These are phyloP conservation scores for Euwallacea similis DNA, from an alignment of 1,140 invertebrate species.

Conservation along the genomic window DNA sequence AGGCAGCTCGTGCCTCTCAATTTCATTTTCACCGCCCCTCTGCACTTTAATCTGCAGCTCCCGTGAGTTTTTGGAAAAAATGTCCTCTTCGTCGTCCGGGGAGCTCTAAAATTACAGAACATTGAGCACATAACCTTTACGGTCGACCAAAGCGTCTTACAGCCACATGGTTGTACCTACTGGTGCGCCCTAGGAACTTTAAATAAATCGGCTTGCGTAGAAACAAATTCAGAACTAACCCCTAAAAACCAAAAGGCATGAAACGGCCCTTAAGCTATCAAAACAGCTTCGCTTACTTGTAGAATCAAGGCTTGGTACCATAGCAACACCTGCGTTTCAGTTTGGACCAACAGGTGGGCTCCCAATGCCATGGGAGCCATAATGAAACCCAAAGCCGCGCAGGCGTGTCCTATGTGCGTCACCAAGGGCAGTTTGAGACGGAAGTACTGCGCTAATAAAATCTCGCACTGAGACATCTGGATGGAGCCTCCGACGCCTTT, in stretches of 20 bases:
- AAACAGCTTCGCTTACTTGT: slow-evolving; percentile 24
- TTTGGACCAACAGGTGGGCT: slow-evolving; percentile 41
- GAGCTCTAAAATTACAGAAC: neutral
- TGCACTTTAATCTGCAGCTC: slow-evolving; percentile 47
- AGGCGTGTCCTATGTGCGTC: slow-evolving; percentile 40
- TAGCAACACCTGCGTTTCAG: slow-evolving; percentile 43
- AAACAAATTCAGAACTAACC: slow-evolving; percentile 43
- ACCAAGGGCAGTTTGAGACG: slow-evolving; percentile 45
- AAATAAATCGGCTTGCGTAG: slow-evolving; percentile 50
- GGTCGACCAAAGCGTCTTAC: slow-evolving; percentile 29
- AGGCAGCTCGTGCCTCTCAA: slow-evolving; percentile 12
- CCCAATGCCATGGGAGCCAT: slow-evolving; percentile 44
- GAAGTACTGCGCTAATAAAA: slow-evolving; percentile 51
- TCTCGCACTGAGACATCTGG: slow-evolving; percentile 47
- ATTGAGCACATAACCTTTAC: no score
- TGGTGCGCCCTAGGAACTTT: slow-evolving; percentile 38
- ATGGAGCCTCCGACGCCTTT: slow-evolving; percentile 49
- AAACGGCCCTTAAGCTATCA: neutral
- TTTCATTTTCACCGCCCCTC: slow-evolving; percentile 26
- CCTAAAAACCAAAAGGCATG: slow-evolving; percentile 18
- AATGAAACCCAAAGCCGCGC: slow-evolving; percentile 45
- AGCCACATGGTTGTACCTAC: slow-evolving; percentile 43
- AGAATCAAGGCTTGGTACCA: slow-evolving; percentile 51
- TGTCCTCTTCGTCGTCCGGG: slow-evolving; percentile 49
- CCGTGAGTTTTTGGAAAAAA: slow-evolving; percentile 45